A percentile compares a stretch with the other conserved stretches of the same genome.
phyloP scores from a whole-genome alignment of 2,113 vertebrate species.

The Elachura formosa region DNA sequence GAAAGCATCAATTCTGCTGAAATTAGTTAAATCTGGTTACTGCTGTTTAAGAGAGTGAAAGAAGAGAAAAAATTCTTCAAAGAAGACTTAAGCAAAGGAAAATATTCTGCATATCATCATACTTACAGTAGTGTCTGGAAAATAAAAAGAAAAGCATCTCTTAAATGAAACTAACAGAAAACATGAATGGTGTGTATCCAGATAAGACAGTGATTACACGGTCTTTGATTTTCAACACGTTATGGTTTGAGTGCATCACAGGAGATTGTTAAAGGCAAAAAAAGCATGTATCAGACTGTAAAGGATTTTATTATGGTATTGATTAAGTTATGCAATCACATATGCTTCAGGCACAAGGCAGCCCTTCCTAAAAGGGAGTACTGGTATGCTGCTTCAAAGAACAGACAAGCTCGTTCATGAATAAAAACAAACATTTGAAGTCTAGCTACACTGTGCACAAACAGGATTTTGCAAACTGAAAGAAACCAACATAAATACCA shows the following conservation, averaged over 20 bases:
- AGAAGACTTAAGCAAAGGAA: slow-evolving; percentile 34
- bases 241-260: background rate
- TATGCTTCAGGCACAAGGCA: background rate
- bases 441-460: background rate
- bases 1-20: slow-evolving; percentile 10
- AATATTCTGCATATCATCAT: background rate
- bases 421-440: background rate
- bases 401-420: accelerated
- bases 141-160: accelerated
- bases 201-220: background rate
- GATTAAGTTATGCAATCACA: background rate
- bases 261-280: background rate
- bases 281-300: background rate
- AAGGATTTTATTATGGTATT: background rate
- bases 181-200: background rate
- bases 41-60: background rate
- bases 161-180: background rate
- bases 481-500: background rate
- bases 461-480: background rate
- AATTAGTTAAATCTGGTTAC: background rate
- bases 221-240: background rate
- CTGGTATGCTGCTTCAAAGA: background rate
- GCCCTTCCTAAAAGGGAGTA: background rate
- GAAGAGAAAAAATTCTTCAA: slow-evolving; percentile 30
- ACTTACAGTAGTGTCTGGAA: background rate